Conservation (phyloP, 2,888 invertebrate genomes). For the Lordiphosa andalusiaca region DNA sequence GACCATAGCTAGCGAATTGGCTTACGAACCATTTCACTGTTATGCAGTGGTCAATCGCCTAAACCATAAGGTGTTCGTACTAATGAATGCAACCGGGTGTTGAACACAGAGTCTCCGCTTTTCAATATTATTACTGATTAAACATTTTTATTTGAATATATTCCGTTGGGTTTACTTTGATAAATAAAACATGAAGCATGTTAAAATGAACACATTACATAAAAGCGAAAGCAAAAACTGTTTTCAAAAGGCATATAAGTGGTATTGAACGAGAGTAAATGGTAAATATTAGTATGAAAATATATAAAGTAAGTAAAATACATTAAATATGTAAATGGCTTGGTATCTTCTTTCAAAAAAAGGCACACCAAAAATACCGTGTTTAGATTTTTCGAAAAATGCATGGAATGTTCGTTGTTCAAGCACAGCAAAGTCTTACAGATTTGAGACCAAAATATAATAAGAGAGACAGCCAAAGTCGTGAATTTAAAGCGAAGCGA, state of each 20-base stretch:
- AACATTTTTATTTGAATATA: slow-evolving; percentile 35
- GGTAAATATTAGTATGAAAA: not conserved
- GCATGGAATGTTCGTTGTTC: slow-evolving; percentile 64
- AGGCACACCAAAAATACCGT: slow-evolving; percentile 39
- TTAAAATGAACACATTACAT: slow-evolving; percentile 42
- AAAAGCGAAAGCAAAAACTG: slow-evolving; percentile 4
- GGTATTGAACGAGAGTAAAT: not conserved
- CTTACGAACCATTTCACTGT: no score
- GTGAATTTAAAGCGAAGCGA: no score
- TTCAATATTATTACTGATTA: not conserved
- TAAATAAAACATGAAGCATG: slow-evolving; percentile 31
- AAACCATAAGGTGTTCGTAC: no score
- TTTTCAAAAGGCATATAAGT: not conserved
- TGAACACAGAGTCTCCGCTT: no score
- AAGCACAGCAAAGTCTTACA: slow-evolving; percentile 28
- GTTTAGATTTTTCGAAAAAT: slow-evolving; percentile 32
- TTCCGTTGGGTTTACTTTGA: slow-evolving; percentile 39
- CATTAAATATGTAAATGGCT: slow-evolving; percentile 30
- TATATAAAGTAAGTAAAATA: slow-evolving; percentile 12
- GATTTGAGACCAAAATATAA: slow-evolving; percentile 50
- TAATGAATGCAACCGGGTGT: no score
- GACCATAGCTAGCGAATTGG: no score
- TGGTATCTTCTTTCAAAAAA: slow-evolving; percentile 22
- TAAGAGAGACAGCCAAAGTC: slow-evolving; percentile 5
- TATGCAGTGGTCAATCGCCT: no score